Percentiles rank a stretch among this genome's conserved stretches.
These are phyloP conservation scores for Alitta virens DNA, from an alignment of 2,888 invertebrate species.

Conservation along the genomic window DNA sequence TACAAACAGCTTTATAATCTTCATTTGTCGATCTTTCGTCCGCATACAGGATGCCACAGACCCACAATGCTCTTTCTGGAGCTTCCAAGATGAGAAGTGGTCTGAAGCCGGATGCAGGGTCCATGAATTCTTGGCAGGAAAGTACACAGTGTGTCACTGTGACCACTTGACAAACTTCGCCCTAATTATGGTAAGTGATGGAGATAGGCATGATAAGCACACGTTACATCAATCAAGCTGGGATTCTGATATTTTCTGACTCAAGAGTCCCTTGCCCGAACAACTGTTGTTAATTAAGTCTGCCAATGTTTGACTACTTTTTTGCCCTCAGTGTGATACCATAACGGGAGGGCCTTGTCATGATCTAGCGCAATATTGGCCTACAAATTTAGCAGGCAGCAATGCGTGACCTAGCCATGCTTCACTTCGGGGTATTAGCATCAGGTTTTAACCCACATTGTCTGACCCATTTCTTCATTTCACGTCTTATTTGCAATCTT, in stretches of 20 bases:
- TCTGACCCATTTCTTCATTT: no score
- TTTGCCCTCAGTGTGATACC: no score
- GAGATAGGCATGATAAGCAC: background rate
- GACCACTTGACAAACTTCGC: slow-evolving; percentile 50
- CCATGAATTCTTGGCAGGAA: slow-evolving; percentile 1
- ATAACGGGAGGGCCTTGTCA: no score
- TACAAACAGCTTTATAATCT: no score
- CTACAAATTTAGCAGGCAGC: no score
- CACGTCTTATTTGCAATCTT: no score
- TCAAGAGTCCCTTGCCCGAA: background rate
- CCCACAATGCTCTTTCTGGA: slow-evolving; percentile 91
- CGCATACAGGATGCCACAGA: slow-evolving; percentile 75
- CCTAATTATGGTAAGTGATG: slow-evolving; percentile 36
- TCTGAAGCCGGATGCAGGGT: slow-evolving; percentile 35
- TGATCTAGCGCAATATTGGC: no score
- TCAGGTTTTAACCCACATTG: no score
- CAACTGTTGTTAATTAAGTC: no score
- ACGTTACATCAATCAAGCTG: background rate
- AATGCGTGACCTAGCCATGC: no score
- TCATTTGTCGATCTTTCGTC: background rate
- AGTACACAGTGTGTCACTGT: slow-evolving; percentile 37
- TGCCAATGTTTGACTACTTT: no score
- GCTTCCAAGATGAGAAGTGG: slow-evolving; percentile 72
- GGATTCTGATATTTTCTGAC: background rate
- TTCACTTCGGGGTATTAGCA: no score